These are phyloP conservation scores for Luffia ferchaultella DNA, from an alignment of 2,888 invertebrate species.

Conservation along the genomic window DNA sequence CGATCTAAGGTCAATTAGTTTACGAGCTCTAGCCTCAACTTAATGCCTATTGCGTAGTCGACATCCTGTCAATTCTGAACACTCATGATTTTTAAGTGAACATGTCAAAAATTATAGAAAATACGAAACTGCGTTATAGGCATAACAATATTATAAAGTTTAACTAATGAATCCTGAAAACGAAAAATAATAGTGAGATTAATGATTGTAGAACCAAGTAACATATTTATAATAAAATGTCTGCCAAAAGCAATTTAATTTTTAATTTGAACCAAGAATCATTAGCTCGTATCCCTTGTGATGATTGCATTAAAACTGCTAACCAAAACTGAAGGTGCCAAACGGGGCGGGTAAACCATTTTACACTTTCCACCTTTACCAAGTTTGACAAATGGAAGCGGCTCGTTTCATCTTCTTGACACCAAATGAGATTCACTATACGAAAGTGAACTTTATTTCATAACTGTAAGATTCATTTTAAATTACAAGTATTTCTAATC, in stretches of 20 bases:
- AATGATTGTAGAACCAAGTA: no score
- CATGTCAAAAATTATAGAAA: no score
- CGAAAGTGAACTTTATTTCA: slow-evolving; percentile 21
- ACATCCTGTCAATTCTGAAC: no score
- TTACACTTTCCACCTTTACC: slow-evolving; percentile 4
- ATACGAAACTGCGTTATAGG: no score
- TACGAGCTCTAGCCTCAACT: no score
- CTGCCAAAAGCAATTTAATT: background rate
- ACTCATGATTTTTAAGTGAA: no score
- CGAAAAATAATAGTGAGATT: no score
- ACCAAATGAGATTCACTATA: slow-evolving; percentile 22
- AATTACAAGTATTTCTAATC: slow-evolving; percentile 9
- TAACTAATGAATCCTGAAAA: no score
- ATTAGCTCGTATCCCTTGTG: background rate
- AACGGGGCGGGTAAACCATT: slow-evolving; percentile 5
- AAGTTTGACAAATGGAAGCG: slow-evolving; percentile 29
- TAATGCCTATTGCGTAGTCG: no score
- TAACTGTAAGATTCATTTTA: slow-evolving; percentile 15
- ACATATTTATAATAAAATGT: no score
- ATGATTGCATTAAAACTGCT: background rate
- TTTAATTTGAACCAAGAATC: background rate
- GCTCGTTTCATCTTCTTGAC: slow-evolving; percentile 53
- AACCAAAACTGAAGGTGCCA: background rate
- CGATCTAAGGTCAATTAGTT: no score
- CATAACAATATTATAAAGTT: no score